Percentiles rank a stretch among this genome's conserved stretches.
Evolutionary conservation across 2,113 vertebrate genomes (phyloP).

Genomic region (Peromyscus maniculatus): DNA sequence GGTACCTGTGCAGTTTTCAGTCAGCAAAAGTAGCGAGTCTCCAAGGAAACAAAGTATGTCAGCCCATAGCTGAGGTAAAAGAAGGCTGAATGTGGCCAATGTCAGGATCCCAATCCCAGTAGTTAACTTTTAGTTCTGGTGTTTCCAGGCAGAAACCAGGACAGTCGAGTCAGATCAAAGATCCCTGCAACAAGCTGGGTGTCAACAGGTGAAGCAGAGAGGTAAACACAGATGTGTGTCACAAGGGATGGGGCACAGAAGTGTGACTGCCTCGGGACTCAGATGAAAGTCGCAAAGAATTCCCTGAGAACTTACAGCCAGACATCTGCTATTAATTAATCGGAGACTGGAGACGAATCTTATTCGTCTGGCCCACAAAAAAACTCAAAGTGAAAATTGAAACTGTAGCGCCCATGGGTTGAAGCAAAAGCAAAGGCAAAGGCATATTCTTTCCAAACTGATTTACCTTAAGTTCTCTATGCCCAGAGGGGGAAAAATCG

Average conservation of each 20-base stretch:
- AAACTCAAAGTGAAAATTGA: conserved; percentile 16
- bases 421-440: conserved; percentile 58
- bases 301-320: neutral
- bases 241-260: neutral
- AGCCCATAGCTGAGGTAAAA: neutral
- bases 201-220: neutral
- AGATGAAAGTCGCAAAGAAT: neutral
- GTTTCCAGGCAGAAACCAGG: conserved; percentile 35
- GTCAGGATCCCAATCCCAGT: neutral
- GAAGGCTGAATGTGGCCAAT: neutral
- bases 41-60: conserved; percentile 19
- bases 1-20: neutral
- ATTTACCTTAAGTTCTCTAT: conserved; percentile 9
- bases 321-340: neutral
- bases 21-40: conserved; percentile 18
- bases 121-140: neutral
- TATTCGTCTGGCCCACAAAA: neutral
- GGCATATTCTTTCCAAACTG: neutral
- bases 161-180: conserved; percentile 21
- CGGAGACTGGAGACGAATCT: neutral
- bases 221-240: neutral
- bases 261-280: neutral
- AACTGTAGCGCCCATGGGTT: neutral
- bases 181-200: neutral
- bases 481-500: conserved; percentile 12